Percentiles rank a stretch among this genome's conserved stretches.
These are phyloP conservation scores for Drosophila tropicalis DNA, from an alignment of 1,140 invertebrate species.

Conservation along the genomic window DNA sequence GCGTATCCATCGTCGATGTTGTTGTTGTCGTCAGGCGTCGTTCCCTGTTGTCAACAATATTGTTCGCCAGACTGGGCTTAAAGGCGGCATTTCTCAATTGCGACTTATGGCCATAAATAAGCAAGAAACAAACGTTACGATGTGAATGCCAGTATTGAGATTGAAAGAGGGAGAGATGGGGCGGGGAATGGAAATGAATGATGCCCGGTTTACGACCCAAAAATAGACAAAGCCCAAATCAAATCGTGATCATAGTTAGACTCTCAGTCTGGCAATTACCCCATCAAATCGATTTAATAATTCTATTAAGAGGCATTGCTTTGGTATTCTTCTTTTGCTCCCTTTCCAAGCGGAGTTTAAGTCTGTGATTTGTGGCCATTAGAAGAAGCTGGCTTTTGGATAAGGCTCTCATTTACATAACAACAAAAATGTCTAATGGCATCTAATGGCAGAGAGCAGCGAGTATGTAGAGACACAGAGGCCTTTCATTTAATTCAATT, in stretches of 20 bases:
- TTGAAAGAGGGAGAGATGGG: not conserved
- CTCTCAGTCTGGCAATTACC: conserved; percentile 42
- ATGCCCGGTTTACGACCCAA: not conserved
- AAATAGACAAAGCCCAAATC: conserved; percentile 26
- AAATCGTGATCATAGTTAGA: conserved; percentile 47
- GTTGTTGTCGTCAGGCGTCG: conserved; percentile 39
- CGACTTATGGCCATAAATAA: conserved; percentile 72
- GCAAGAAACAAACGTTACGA: conserved; percentile 36
- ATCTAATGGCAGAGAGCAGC: conserved; percentile 38
- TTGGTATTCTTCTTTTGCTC: conserved; percentile 10
- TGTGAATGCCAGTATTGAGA: conserved; percentile 28
- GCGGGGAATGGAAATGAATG: conserved; percentile 17
- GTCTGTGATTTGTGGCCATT: conserved; percentile 10
- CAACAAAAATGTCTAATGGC: conserved; percentile 50
- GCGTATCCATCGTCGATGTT: conserved; percentile 50
- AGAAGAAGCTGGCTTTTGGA: not conserved
- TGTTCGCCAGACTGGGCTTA: conserved; percentile 30
- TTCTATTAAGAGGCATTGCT: conserved; percentile 46
- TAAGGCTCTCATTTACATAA: conserved; percentile 51
- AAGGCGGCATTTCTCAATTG: conserved; percentile 66
- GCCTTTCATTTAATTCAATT: conserved; percentile 72
- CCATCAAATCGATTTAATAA: conserved; percentile 59
- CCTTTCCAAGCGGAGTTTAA: not conserved
- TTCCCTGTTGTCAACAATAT: conserved; percentile 49
- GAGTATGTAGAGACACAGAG: conserved; percentile 24